A percentile compares a stretch with the other conserved stretches of the same genome.
Evolutionary conservation across 2,888 invertebrate genomes (phyloP).

Genomic region (Leptopilina myrica): DNA sequence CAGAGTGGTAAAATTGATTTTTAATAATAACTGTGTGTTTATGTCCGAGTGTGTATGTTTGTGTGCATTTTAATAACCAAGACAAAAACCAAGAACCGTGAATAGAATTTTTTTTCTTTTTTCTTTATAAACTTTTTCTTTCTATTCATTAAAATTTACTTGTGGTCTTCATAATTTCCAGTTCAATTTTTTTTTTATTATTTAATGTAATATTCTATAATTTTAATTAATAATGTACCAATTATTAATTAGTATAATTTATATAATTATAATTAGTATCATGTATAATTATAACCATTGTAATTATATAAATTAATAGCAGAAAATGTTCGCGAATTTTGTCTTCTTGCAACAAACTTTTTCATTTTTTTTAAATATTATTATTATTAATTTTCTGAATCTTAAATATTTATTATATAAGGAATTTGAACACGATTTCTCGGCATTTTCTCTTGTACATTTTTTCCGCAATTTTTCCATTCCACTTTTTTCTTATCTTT

Average conservation of each 20-base stretch:
- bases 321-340: not conserved
- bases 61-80: constrained; percentile 13
- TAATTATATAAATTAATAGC: not conserved
- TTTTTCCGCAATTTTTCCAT: not conserved
- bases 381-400: too few relatives aligned
- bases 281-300: too few relatives aligned
- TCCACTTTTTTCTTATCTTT: too few relatives aligned
- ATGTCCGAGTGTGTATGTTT: too few relatives aligned
- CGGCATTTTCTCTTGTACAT: constrained; percentile 29
- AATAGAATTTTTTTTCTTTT: not conserved
- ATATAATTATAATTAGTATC: too few relatives aligned
- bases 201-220: too few relatives aligned
- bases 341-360: not conserved
- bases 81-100: constrained; percentile 31
- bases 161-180: not conserved
- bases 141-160: too few relatives aligned
- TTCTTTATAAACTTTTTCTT: too few relatives aligned
- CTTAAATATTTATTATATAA: too few relatives aligned
- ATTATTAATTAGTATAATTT: too few relatives aligned
- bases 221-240: too few relatives aligned
- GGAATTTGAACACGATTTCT: constrained; percentile 8
- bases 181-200: not conserved
- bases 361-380: not conserved
- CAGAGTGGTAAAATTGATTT: constrained; percentile 21
- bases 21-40: constrained; percentile 23